Percentiles rank a stretch among this genome's conserved stretches.
These are phyloP conservation scores for Trididemnum nubilum DNA, from an alignment of 23 tunicate genomes.

Conservation along the genomic window DNA sequence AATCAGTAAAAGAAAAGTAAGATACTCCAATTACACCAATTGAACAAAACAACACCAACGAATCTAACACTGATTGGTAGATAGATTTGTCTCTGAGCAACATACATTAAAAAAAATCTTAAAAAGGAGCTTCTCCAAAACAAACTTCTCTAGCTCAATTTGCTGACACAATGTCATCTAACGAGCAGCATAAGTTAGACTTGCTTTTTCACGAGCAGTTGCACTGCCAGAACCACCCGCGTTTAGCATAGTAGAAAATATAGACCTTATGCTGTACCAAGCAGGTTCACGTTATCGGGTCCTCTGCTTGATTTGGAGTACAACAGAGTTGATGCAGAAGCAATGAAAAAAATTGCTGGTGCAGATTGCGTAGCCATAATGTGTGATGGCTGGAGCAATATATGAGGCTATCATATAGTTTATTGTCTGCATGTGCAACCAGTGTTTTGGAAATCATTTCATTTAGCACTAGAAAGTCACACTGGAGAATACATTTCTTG, in stretches of 20 bases:
- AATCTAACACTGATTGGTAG: background rate
- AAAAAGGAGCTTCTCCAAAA: background rate
- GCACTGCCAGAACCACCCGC: background rate
- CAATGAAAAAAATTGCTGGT: background rate
- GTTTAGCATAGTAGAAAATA: background rate
- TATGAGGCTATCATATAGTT: background rate
- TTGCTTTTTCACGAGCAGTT: background rate
- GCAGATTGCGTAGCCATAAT: background rate
- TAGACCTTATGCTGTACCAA: background rate
- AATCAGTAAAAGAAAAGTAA: background rate
- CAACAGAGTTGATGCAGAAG: background rate
- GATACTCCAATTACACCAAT: background rate
- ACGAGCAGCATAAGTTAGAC: background rate
- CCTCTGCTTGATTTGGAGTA: background rate
- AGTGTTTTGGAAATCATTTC: background rate
- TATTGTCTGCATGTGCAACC: background rate
- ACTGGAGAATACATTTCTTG: background rate
- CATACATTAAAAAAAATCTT: background rate
- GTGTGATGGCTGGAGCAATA: slow-evolving; percentile 10
- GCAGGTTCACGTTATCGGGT: background rate
- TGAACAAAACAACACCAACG: background rate
- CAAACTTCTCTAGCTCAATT: background rate
- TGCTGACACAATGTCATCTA: background rate
- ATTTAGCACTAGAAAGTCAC: background rate
- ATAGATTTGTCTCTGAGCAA: background rate